A percentile compares a stretch with the other conserved stretches of the same genome.
Conservation (phyloP, 1,140 invertebrate genomes). For the Atta cephalotes region DNA sequence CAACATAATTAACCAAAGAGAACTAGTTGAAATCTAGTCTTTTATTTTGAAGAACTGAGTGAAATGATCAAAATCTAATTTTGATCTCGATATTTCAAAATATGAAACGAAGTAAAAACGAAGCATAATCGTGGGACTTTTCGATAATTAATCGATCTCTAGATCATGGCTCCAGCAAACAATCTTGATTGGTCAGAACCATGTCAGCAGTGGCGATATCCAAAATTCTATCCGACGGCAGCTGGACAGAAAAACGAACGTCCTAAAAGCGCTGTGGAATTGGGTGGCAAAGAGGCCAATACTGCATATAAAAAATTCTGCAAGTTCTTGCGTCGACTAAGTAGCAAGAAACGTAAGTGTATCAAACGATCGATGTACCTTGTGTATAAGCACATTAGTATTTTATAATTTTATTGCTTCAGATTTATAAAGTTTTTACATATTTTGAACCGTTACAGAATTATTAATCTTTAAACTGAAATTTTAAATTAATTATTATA, state of each 20-base stretch:
- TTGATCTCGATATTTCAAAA: background rate
- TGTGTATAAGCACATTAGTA: background rate
- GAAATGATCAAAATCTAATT: background rate
- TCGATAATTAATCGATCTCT: background rate
- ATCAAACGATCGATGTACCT: conserved; percentile 10
- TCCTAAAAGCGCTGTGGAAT: conserved; percentile 77
- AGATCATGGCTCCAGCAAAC: conserved; percentile 81
- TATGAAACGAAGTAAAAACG: background rate
- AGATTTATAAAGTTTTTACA: background rate
- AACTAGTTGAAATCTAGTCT: conserved; percentile 1
- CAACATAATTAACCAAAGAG: background rate
- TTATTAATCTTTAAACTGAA: background rate
- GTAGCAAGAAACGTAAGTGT: conserved; percentile 83
- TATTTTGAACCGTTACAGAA: background rate
- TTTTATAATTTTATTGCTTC: background rate
- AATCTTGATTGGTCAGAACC: conserved; percentile 83
- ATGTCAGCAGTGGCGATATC: conserved; percentile 82
- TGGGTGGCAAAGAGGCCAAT: conserved; percentile 79
- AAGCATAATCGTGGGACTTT: background rate
- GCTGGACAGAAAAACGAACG: conserved; percentile 70
- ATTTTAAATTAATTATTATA: background rate
- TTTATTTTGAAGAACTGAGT: too few species aligned
- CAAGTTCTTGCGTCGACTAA: conserved; percentile 81
- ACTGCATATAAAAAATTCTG: conserved; percentile 84
- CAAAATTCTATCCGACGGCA: conserved; percentile 76